These are phyloP conservation scores for Synergus laeviventris DNA, from an alignment of 2,888 invertebrate genomes.

Conservation along the genomic window DNA sequence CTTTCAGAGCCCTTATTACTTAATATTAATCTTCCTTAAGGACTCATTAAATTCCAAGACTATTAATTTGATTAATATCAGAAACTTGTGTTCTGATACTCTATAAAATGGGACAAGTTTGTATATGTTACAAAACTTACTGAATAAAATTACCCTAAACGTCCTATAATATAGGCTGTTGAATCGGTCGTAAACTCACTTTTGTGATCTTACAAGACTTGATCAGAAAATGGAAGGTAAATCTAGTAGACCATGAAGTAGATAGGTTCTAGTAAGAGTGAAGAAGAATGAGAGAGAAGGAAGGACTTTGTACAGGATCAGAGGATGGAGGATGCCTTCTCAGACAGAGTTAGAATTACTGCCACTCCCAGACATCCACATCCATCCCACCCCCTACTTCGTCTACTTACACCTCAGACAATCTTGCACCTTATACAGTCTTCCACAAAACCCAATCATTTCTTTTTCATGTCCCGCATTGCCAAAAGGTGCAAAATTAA, in stretches of 20 bases:
- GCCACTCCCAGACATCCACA: slow-evolving; percentile 53
- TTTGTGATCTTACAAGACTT: not conserved
- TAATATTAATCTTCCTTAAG: not conserved
- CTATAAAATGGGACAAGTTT: not conserved
- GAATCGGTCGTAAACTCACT: not conserved
- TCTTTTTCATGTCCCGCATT: slow-evolving; percentile 34
- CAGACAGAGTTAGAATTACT: slow-evolving; percentile 60
- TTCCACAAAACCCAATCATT: slow-evolving; percentile 19
- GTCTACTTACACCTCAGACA: not conserved
- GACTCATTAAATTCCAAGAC: not conserved
- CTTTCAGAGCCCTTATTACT: not conserved
- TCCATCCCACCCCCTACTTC: not conserved
- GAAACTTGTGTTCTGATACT: slow-evolving; percentile 3
- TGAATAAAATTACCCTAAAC: not conserved
- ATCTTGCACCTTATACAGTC: not conserved
- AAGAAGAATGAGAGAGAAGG: not conserved
- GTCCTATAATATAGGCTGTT: not conserved
- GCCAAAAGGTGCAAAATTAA: slow-evolving; percentile 53
- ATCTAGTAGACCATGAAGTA: not conserved
- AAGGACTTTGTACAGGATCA: slow-evolving; percentile 49
- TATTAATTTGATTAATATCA: not conserved
- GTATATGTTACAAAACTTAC: not conserved
- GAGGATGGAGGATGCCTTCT: slow-evolving; percentile 56
- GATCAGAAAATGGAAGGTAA: not conserved
- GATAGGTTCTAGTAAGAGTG: no score